phyloP scores from a whole-genome alignment of 2,888 invertebrate species.

The Cephalotes varians region DNA sequence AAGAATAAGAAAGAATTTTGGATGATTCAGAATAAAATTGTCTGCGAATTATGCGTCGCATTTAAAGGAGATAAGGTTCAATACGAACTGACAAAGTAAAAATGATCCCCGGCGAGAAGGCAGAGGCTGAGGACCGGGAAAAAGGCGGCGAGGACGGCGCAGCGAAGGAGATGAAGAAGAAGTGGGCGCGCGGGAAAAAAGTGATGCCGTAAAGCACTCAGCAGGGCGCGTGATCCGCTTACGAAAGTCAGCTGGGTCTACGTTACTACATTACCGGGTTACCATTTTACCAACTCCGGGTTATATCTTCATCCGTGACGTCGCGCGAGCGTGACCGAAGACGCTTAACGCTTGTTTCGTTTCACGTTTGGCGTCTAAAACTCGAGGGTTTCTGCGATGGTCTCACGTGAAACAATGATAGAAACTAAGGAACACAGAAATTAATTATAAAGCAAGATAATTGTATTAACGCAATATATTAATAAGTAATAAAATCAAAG shows the following conservation, averaged over 20 bases:
- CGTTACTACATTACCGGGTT: conserved; percentile 76
- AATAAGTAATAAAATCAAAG: too few species aligned
- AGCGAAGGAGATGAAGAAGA: conserved; percentile 50
- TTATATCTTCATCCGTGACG: conserved; percentile 51
- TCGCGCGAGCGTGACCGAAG: conserved; percentile 40
- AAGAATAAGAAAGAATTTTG: neutral
- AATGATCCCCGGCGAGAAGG: conserved; percentile 20
- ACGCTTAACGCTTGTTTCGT: conserved; percentile 49
- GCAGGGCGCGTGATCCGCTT: conserved; percentile 84
- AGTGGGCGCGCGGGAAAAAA: conserved; percentile 76
- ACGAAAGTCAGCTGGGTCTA: conserved; percentile 80
- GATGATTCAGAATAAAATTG: neutral
- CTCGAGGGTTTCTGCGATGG: neutral
- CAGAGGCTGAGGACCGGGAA: conserved; percentile 7
- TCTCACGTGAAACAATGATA: neutral
- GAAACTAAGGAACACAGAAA: neutral
- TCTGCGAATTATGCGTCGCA: conserved; percentile 8
- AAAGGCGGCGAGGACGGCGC: conserved; percentile 29
- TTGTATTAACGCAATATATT: too few species aligned
- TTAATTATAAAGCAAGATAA: neutral
- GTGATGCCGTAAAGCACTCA: conserved; percentile 85
- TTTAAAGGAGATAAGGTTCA: conserved; percentile 40
- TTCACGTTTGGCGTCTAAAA: neutral
- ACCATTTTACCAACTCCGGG: conserved; percentile 67
- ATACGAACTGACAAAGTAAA: conserved; percentile 51